These are phyloP conservation scores for Drosophila setifemur DNA, from an alignment of 1,140 invertebrate genomes.

Conservation along the genomic window DNA sequence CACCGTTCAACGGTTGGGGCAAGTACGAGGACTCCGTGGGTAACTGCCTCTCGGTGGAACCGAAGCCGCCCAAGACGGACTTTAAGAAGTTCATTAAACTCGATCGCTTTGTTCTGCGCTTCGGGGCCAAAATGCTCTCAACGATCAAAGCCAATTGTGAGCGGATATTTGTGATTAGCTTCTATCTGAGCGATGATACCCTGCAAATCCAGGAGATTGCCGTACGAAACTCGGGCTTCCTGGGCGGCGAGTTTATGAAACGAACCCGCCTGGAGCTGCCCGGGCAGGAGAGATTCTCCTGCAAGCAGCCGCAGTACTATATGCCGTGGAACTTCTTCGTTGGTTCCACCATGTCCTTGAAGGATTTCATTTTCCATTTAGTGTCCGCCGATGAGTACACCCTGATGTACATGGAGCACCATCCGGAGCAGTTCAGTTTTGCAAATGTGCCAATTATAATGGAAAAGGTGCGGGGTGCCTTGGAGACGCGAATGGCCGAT, in stretches of 20 bases:
- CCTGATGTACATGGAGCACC: conserved; percentile 92
- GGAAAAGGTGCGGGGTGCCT: conserved; percentile 86
- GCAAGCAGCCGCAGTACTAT: conserved; percentile 88
- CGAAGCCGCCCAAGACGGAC: conserved; percentile 88
- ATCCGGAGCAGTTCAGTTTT: conserved; percentile 89
- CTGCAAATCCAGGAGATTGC: conserved; percentile 91
- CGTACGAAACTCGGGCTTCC: conserved; percentile 88
- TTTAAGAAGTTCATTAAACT: conserved; percentile 91
- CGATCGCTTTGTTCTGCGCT: conserved; percentile 90
- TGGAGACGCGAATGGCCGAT: conserved; percentile 79
- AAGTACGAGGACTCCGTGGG: conserved; percentile 93
- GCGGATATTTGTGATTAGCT: conserved; percentile 91
- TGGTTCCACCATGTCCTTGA: conserved; percentile 89
- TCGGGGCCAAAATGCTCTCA: conserved; percentile 89
- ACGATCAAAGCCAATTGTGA: conserved; percentile 87
- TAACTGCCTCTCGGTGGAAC: conserved; percentile 91
- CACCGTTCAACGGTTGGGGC: conserved; percentile 95
- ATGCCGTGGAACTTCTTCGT: conserved; percentile 91
- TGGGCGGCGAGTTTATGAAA: conserved; percentile 88
- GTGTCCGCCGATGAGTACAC: conserved; percentile 93
- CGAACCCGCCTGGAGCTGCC: conserved; percentile 88
- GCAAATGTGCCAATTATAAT: conserved; percentile 87
- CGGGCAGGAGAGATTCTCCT: conserved; percentile 87
- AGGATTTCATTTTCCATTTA: conserved; percentile 90
- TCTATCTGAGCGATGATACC: conserved; percentile 92